Evolutionary conservation across 1,140 invertebrate genomes (phyloP), one percentile per base, ranked within the genome.

Genomic region (Oncopodura yosiiana): DNA sequence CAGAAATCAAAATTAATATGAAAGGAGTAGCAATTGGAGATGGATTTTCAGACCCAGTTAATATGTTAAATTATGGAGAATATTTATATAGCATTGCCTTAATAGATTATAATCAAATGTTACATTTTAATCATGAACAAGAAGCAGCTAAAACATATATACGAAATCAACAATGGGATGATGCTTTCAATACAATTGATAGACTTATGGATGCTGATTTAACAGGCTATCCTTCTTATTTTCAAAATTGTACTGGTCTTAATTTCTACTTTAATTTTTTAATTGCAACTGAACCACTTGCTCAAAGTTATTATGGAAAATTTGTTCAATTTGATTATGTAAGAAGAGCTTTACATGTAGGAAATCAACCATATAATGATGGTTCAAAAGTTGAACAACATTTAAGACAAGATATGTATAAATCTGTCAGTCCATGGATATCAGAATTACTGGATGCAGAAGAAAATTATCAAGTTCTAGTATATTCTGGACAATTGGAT

Each of bases 41-140:
- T 72, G 88, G 87, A 0, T 70, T 89, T 0, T 82, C 78, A 55
- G 89, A 92, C 72, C 88, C 88, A 0, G 71, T 79, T 24, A 79
- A 84, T 67, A 86, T 89, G 72, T 66, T 86, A 0, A 69, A 81
- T 11, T 91, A 90, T 67, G 81, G 84, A 8, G 79, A 84, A 61
- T 87, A 86, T 70, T 75, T 93, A 39, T 90, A 86, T 67, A 81
- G 86, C 65, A 69, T 87, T 38, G 88, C 88, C 0, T 70, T 90
- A 2, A 70, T 90, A 38, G 87, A 88, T 66, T 73, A 74, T 45
- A 78, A 79, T 58, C 77, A 65, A 4, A 71, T 76, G 30, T 69
- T 74, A 9, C 63, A 75, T 51, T 86, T 89, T 66, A 71, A 78
- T 27, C 61, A 71, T 1, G 73, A 78, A 48, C 79, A 85, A 65